Percentiles rank a stretch among this genome's conserved stretches.
Conservation (phyloP, 2,797 vertebrate species). For the Oryzias sinensis region DNA sequence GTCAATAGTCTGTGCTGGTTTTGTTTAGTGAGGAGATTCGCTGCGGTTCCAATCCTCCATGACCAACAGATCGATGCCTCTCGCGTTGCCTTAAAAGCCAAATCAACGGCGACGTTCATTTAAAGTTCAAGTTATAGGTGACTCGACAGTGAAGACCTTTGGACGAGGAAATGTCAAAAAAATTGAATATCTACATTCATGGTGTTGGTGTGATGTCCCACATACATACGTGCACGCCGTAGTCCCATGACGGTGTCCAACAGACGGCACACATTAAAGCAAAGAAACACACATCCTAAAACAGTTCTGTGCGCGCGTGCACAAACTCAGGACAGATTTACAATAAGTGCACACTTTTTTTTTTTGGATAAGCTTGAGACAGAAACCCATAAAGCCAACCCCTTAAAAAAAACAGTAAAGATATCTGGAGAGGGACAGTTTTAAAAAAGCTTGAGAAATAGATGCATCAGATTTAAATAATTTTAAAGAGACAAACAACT, state of each 20-base stretch:
- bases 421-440: background rate
- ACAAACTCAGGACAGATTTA: conserved; percentile 59
- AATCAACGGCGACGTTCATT: conserved; percentile 21
- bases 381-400: conserved; percentile 45
- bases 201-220: conserved; percentile 63
- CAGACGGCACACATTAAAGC: conserved; percentile 61
- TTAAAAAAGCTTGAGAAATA: conserved; percentile 19
- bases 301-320: conserved; percentile 52
- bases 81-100: conserved; percentile 33
- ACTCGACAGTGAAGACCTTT: conserved; percentile 50
- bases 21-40: conserved; percentile 51
- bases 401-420: conserved; percentile 25
- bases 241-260: conserved; percentile 57
- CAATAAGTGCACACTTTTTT: conserved; percentile 68
- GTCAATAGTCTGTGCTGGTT: conserved; percentile 70
- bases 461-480: conserved; percentile 10
- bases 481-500: background rate
- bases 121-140: conserved; percentile 34
- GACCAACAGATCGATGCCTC: conserved; percentile 38
- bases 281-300: conserved; percentile 53
- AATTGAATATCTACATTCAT: conserved; percentile 73
- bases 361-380: conserved; percentile 51
- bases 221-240: conserved; percentile 53
- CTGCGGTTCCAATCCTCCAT: conserved; percentile 41
- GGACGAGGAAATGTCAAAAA: conserved; percentile 13